phyloP scores from a whole-genome alignment of 2,888 invertebrate species.

The Lamellibrachia columna region DNA sequence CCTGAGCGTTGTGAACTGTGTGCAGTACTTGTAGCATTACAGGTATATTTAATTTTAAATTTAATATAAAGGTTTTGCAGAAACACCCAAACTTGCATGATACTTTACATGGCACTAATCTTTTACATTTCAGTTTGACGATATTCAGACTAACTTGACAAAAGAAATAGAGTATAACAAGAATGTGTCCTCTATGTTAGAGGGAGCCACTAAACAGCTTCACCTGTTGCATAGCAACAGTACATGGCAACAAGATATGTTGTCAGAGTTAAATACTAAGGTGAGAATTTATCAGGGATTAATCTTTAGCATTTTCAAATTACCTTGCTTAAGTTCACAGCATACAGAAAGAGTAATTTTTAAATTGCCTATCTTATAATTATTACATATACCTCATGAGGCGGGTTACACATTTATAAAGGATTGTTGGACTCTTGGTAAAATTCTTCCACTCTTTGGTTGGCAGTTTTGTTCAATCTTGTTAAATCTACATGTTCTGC shows the following conservation, averaged over 20 bases:
- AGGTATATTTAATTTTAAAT: not conserved
- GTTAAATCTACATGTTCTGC: too few relatives aligned
- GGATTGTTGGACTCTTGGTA: not conserved
- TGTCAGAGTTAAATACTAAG: not conserved
- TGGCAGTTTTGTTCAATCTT: not conserved
- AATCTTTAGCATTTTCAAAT: not conserved
- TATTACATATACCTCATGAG: too few relatives aligned
- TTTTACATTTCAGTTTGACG: not conserved
- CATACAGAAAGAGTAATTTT: not conserved
- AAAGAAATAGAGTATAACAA: not conserved
- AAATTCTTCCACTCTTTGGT: not conserved
- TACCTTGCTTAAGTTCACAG: not conserved
- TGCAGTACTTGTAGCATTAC: not conserved
- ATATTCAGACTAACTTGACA: not conserved
- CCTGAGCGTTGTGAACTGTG: not conserved
- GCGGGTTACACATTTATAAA: not conserved
- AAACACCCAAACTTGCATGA: not conserved
- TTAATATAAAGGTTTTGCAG: not conserved
- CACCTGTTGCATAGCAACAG: not conserved
- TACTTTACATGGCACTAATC: not conserved
- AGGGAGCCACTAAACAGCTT: not conserved
- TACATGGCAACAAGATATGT: not conserved
- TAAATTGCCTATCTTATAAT: not conserved
- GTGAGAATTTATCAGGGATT: not conserved
- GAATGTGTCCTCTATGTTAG: not conserved